Evolutionary conservation across 92 coral and sea anemone species (phyloP).

Genomic region (Muricea muricata): DNA sequence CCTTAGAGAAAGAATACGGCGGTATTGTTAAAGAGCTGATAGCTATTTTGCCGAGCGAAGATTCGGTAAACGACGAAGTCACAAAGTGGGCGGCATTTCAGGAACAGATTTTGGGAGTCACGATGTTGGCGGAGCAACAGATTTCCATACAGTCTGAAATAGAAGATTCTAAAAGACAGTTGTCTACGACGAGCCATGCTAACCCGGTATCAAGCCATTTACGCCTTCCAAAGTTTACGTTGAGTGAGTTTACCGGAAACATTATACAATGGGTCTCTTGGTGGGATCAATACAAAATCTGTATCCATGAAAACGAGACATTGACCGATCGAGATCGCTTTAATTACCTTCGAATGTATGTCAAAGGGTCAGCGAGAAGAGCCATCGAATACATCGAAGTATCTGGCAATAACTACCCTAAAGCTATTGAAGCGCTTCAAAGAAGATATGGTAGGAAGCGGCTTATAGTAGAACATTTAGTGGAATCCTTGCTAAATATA

Average conservation of each 20-base stretch:
- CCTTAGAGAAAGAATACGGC: not conserved
- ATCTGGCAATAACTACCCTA: not conserved
- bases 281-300: conserved; percentile 32
- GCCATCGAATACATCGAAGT: not conserved
- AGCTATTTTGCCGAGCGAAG: not conserved
- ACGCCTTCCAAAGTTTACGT: conserved; percentile 8
- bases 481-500: conserved; percentile 25
- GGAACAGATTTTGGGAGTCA: not conserved
- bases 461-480: conserved; percentile 26
- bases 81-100: not conserved
- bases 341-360: conserved; percentile 25
- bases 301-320: conserved; percentile 33
- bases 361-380: conserved; percentile 17
- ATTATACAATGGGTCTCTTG: conserved; percentile 39
- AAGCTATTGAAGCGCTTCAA: conserved; percentile 35
- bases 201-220: not conserved
- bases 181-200: not conserved
- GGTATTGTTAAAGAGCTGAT: not conserved
- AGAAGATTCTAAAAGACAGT: not conserved
- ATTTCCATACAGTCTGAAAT: not conserved
- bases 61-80: not conserved
- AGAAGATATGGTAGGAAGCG: conserved; percentile 40
- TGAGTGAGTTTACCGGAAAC: conserved; percentile 31
- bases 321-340: conserved; percentile 25
- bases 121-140: not conserved